Evolutionary conservation across 2,113 vertebrate species (phyloP).

Genomic region (Acinonyx jubatus): DNA sequence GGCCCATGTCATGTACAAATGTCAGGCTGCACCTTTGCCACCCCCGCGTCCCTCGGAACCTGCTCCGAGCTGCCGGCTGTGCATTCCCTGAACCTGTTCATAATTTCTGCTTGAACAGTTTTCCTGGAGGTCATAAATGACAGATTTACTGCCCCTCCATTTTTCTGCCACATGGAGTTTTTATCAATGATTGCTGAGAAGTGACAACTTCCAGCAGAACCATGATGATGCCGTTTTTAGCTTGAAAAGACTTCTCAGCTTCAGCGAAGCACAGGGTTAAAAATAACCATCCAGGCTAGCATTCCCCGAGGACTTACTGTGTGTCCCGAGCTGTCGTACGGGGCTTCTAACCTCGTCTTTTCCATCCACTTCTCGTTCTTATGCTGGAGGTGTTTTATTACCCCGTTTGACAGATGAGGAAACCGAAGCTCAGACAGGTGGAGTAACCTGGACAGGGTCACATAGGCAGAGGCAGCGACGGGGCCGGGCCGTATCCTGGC

Average conservation of each 20-base stretch:
- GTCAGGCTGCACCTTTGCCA: background rate
- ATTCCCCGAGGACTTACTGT: background rate
- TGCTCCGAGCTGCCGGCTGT: accelerated
- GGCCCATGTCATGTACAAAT: background rate
- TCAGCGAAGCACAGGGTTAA: background rate
- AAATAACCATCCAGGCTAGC: background rate
- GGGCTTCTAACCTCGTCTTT: no score
- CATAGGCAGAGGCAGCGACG: accelerated
- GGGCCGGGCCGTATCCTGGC: background rate
- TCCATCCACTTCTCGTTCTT: accelerated
- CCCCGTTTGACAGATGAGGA: background rate
- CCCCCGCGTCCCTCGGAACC: background rate
- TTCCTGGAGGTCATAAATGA: constrained; percentile 35
- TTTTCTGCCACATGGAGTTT: background rate
- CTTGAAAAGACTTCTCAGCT: background rate
- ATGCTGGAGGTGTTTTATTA: background rate
- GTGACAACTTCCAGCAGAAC: constrained; percentile 13
- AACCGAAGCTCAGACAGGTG: background rate
- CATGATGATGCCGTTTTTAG: background rate
- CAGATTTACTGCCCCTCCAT: background rate
- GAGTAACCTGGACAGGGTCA: background rate
- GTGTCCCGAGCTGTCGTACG: accelerated
- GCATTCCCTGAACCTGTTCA: background rate
- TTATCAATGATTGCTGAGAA: background rate
- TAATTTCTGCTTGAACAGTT: background rate